Conservation (phyloP, 1,140 invertebrate genomes). For the Pseudomyrmex pallidus region DNA sequence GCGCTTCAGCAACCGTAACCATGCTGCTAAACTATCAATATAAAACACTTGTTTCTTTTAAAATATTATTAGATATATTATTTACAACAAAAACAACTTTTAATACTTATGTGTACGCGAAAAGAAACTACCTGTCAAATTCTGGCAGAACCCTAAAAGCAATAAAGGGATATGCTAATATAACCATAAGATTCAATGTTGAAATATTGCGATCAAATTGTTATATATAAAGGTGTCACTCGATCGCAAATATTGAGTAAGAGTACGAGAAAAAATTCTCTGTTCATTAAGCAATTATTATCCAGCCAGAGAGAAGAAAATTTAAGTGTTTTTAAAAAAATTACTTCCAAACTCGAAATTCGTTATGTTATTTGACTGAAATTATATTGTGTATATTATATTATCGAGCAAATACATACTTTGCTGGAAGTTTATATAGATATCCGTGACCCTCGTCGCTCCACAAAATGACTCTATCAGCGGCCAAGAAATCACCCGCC, state of each 20-base stretch:
- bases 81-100: slow-evolving; percentile 27
- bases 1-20: slow-evolving; percentile 48
- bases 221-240: slow-evolving; percentile 49
- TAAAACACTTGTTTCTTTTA: slow-evolving; percentile 11
- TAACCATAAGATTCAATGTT: slow-evolving; percentile 65
- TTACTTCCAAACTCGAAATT: slow-evolving; percentile 12
- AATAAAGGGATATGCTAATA: slow-evolving; percentile 74
- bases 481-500: slow-evolving; percentile 96
- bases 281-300: slow-evolving; percentile 40
- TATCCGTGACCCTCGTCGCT: slow-evolving; percentile 97
- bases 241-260: slow-evolving; percentile 47
- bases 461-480: slow-evolving; percentile 96
- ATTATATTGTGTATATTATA: neutral
- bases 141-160: slow-evolving; percentile 80
- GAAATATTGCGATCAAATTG: slow-evolving; percentile 54
- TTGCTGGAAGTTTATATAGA: slow-evolving; percentile 96
- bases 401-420: slow-evolving; percentile 89
- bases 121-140: slow-evolving; percentile 77
- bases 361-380: neutral
- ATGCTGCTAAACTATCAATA: slow-evolving; percentile 57
- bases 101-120: slow-evolving; percentile 50
- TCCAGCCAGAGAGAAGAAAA: slow-evolving; percentile 16
- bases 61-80: slow-evolving; percentile 49
- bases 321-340: slow-evolving; percentile 4
- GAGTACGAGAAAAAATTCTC: neutral